Conservation (phyloP, 2,113 vertebrate species). For the Poecile atricapillus region DNA sequence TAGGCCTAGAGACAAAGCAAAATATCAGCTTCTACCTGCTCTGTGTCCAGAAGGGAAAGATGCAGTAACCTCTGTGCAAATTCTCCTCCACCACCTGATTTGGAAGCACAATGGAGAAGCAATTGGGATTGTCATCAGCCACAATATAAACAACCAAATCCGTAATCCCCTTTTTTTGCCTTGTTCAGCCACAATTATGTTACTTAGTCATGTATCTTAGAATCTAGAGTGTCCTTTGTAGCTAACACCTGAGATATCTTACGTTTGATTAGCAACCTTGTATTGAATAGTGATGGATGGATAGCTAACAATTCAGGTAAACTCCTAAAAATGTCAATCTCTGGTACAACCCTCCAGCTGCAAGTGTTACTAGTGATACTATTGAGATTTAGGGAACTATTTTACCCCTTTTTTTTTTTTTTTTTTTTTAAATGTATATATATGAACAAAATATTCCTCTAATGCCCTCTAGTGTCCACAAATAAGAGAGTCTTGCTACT, state of each 20-base stretch:
- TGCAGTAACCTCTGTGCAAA: neutral
- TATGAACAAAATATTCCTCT: neutral
- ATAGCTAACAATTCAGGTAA: neutral
- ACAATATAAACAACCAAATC: neutral
- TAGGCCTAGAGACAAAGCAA: neutral
- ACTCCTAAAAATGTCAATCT: neutral
- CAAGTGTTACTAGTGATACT: accelerated
- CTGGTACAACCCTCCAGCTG: neutral
- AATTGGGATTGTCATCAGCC: neutral
- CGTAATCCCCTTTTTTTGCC: neutral
- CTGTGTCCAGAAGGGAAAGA: neutral
- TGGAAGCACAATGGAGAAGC: neutral
- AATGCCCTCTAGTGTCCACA: slow-evolving; percentile 42
- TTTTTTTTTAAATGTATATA: too few relatives aligned
- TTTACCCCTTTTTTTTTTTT: neutral
- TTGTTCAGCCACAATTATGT: neutral
- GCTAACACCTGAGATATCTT: neutral
- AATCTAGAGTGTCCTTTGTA: neutral
- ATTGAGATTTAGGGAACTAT: neutral
- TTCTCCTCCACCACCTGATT: neutral
- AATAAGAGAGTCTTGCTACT: neutral
- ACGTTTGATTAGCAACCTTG: neutral
- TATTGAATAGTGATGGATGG: neutral
- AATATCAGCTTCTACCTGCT: neutral
- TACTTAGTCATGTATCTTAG: neutral